Evolutionary conservation across 2,888 invertebrate species (phyloP).

Genomic region (Melanophora roralis): DNA sequence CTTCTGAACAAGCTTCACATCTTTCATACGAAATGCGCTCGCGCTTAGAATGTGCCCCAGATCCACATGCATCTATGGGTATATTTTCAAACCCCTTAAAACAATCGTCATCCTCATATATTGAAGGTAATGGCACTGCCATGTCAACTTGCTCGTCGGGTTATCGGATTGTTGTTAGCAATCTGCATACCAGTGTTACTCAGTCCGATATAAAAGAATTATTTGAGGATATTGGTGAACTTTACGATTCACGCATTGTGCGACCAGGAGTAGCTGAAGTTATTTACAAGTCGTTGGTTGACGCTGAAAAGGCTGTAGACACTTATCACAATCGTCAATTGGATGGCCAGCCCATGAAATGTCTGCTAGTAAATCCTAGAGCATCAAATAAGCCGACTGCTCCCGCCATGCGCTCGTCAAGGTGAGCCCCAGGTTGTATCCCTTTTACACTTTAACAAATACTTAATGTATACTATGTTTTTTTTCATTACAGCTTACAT

Average conservation of each 20-base stretch:
- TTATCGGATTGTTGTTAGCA: constrained; percentile 92
- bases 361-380: constrained; percentile 88
- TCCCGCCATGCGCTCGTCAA: constrained; percentile 70
- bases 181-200: constrained; percentile 90
- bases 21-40: constrained; percentile 75
- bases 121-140: constrained; percentile 76
- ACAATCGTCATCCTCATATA: constrained; percentile 44
- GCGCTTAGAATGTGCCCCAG: constrained; percentile 74
- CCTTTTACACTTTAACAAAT: constrained; percentile 6
- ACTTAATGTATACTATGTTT: constrained; percentile 42
- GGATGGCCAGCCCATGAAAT: constrained; percentile 96
- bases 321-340: constrained; percentile 95
- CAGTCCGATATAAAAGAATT: constrained; percentile 95
- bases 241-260: constrained; percentile 89
- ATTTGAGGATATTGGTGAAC: constrained; percentile 94
- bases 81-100: constrained; percentile 73
- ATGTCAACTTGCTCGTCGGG: constrained; percentile 77
- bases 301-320: constrained; percentile 93
- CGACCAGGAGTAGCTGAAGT: constrained; percentile 94
- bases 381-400: constrained; percentile 80
- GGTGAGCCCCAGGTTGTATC: constrained; percentile 65
- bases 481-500: constrained; percentile 62
- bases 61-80: constrained; percentile 75
- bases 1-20: constrained; percentile 71
- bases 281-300: constrained; percentile 89